phyloP scores from a whole-genome alignment of 2,113 vertebrate genomes.

The Nerophis lumbriciformis region DNA sequence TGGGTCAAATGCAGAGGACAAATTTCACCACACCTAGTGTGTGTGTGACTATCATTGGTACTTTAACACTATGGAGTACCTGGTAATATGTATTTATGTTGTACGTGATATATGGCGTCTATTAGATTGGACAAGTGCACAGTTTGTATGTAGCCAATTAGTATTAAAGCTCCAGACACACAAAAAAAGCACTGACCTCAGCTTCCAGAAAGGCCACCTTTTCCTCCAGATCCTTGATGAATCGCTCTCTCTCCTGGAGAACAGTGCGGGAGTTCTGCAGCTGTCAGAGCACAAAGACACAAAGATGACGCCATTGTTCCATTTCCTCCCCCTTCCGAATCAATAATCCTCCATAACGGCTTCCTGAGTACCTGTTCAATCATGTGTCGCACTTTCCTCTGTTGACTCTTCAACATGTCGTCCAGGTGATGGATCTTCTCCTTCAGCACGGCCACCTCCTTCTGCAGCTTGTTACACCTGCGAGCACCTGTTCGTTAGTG shows the following conservation, averaged over 20 bases:
- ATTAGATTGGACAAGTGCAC: no score
- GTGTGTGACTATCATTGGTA: no score
- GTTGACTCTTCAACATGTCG: slow-evolving; percentile 90
- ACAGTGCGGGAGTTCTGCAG: slow-evolving; percentile 84
- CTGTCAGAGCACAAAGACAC: slow-evolving; percentile 55
- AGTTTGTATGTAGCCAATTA: no score
- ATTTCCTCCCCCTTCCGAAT: slow-evolving; percentile 16
- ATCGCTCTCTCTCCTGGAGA: slow-evolving; percentile 77
- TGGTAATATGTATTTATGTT: no score
- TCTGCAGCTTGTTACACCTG: slow-evolving; percentile 78
- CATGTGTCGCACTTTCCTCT: slow-evolving; percentile 92
- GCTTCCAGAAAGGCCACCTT: slow-evolving; percentile 83
- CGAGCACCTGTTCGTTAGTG: slow-evolving; percentile 1
- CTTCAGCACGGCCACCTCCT: slow-evolving; percentile 74
- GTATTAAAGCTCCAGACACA: no score
- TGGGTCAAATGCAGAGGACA: no score
- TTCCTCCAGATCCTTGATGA: slow-evolving; percentile 84
- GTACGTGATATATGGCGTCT: no score
- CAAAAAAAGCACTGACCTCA: slow-evolving; percentile 71
- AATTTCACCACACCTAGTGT: no score
- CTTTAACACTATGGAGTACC: no score
- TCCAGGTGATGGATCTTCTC: slow-evolving; percentile 89
- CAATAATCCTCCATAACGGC: slow-evolving; percentile 17
- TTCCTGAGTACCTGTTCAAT: slow-evolving; percentile 83
- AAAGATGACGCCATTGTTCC: background rate